Evolutionary conservation across 2,113 vertebrate genomes (phyloP).

Genomic region (Zeus faber): DNA sequence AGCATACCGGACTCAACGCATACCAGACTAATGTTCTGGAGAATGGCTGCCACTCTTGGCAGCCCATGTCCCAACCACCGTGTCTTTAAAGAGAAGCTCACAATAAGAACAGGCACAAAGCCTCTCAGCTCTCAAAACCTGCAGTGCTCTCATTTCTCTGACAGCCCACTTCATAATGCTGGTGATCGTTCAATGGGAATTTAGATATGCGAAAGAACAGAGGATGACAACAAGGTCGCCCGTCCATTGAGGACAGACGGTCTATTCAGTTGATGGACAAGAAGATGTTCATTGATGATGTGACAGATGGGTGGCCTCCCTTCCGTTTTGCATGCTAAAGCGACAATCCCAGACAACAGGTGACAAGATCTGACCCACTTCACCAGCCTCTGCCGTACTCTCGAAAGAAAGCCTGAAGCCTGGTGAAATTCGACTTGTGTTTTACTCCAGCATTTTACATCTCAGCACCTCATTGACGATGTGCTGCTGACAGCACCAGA

Average conservation of each 20-base stretch:
- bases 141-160: not conserved
- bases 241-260: not conserved
- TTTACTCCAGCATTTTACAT: too few species aligned
- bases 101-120: too few species aligned
- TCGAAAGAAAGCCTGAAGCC: slow-evolving; percentile 1
- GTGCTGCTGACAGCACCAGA: too few species aligned
- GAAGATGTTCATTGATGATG: slow-evolving; percentile 6
- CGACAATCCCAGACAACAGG: slow-evolving; percentile 5
- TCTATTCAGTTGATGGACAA: slow-evolving; percentile 7
- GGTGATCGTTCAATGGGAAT: slow-evolving; percentile 1
- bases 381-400: not conserved
- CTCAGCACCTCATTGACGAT: too few species aligned
- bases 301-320: slow-evolving; percentile 10
- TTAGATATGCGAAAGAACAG: not conserved
- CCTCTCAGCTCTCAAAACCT: not conserved
- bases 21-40: too few species aligned
- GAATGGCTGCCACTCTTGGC: too few species aligned
- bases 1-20: not conserved
- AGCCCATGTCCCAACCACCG: too few species aligned
- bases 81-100: too few species aligned
- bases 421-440: too few species aligned
- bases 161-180: not conserved
- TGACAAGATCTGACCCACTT: slow-evolving; percentile 8
- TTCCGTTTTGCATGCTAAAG: slow-evolving; percentile 4
- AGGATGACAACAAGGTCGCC: slow-evolving; percentile 1